phyloP scores from a whole-genome alignment of 1,140 invertebrate genomes.

The Anoplolepis gracilipes region DNA sequence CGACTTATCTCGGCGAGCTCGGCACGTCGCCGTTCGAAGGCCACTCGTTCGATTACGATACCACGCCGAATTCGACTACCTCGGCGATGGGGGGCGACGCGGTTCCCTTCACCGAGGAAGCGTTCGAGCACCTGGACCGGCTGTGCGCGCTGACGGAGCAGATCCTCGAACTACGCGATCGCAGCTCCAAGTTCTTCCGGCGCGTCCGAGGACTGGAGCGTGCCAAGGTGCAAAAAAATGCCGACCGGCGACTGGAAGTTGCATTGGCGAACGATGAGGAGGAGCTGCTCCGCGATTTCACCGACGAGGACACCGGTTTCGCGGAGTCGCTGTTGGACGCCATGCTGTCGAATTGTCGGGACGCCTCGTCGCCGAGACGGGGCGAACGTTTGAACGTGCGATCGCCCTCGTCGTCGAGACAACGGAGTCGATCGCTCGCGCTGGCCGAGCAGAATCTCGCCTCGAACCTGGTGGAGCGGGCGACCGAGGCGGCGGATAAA shows the following conservation, averaged over 20 bases:
- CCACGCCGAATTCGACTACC: conserved; percentile 59
- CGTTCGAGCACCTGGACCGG: conserved; percentile 92
- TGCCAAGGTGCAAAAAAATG: conserved; percentile 87
- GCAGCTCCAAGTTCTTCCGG: conserved; percentile 89
- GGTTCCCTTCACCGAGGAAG: conserved; percentile 85
- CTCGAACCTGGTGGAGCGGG: not conserved
- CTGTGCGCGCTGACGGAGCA: conserved; percentile 91
- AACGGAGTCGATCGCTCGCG: conserved; percentile 85
- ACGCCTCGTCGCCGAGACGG: conserved; percentile 26
- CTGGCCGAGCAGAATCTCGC: conserved; percentile 63
- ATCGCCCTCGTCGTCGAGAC: conserved; percentile 58
- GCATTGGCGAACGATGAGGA: conserved; percentile 53
- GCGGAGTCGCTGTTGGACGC: conserved; percentile 76
- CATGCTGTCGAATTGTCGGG: conserved; percentile 71
- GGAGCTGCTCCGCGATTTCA: conserved; percentile 28
- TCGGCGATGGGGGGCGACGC: conserved; percentile 50
- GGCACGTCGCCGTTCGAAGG: conserved; percentile 48
- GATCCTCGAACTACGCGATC: conserved; percentile 89
- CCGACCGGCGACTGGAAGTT: conserved; percentile 62
- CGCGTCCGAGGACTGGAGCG: conserved; percentile 91
- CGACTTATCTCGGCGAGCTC: conserved; percentile 57
- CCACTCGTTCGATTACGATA: conserved; percentile 58
- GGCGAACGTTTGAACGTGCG: conserved; percentile 40
- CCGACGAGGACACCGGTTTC: conserved; percentile 76
- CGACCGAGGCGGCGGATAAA: conserved; percentile 30